Evolutionary conservation across 2,888 invertebrate species (phyloP), one percentile per base, ranked within the genome.

Genomic region (Erpobdella octoculata): DNA sequence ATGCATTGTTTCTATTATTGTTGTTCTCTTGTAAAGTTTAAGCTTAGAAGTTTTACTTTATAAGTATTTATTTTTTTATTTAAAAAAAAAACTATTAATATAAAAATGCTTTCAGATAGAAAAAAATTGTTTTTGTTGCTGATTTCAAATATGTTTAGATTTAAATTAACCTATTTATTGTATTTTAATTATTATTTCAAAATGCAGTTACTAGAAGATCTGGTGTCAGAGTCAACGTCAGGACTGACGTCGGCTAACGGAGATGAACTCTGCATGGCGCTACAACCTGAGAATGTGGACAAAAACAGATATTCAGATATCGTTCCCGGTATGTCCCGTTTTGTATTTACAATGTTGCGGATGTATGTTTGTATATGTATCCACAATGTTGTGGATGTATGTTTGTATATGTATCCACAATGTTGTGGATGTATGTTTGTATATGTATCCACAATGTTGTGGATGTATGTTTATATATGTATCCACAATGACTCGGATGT

Each of bases 301-400:
- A 77, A 77, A 67, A 77, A 77, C 71, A 59, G 76, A 65, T 74
- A 74, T 62, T 21, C 72, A 28, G 68, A 73, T 37, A 68, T 77
- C n/a, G 62, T 76, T 37, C 73, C 76, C 36, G 75, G 76, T 76
- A 4, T 2, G 36, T 25, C n/a, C 35, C 21, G n/a, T n/a, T n/a
- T n/a, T n/a, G n/a, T n/a, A n/a, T n/a, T n/a, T n/a, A n/a, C n/a
- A n/a, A n/a, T n/a, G n/a, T n/a, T n/a, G n/a, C n/a, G n/a, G n/a
- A n/a, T n/a, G n/a, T n/a, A n/a, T n/a, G n/a, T n/a, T n/a, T n/a
- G n/a, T n/a, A n/a, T n/a, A n/a, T n/a, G n/a, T n/a, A n/a, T n/a
- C n/a, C n/a, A n/a, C n/a, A n/a, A n/a, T n/a, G n/a, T n/a, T n/a
- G n/a, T n/a, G n/a, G n/a, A n/a, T n/a, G n/a, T n/a, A n/a, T n/a